These are phyloP conservation scores for Nyctibius grandis DNA, from an alignment of 2,797 vertebrate species.

Conservation along the genomic window DNA sequence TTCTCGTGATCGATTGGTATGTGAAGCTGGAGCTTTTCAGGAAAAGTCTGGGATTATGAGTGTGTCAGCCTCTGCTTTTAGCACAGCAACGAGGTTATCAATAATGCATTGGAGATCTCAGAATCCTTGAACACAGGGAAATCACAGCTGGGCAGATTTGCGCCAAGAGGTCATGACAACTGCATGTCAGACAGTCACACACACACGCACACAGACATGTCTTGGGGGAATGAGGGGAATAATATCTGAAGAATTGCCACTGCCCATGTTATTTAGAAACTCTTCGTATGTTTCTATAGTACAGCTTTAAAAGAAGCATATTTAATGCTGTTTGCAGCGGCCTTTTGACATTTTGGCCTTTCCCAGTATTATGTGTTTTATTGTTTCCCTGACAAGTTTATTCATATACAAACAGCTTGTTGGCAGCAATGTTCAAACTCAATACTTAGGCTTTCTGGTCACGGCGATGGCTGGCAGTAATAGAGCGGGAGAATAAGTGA, in stretches of 20 bases:
- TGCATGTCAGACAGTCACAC: slow-evolving; percentile 50
- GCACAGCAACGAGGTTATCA: slow-evolving; percentile 70
- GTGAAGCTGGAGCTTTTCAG: slow-evolving; percentile 60
- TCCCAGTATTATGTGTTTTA: slow-evolving; percentile 56
- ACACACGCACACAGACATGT: not conserved
- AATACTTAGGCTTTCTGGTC: slow-evolving; percentile 76
- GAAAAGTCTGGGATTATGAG: slow-evolving; percentile 62
- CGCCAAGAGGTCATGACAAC: slow-evolving; percentile 52
- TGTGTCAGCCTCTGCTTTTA: slow-evolving; percentile 67
- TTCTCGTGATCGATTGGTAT: slow-evolving; percentile 23
- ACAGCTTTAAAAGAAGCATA: slow-evolving; percentile 34
- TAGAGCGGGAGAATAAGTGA: slow-evolving; percentile 74
- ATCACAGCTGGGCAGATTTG: slow-evolving; percentile 67
- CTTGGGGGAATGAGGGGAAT: slow-evolving; percentile 21
- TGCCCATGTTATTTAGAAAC: slow-evolving; percentile 34
- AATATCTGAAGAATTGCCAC: slow-evolving; percentile 14
- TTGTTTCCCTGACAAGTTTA: slow-evolving; percentile 74
- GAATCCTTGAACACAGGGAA: slow-evolving; percentile 45
- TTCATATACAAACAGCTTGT: slow-evolving; percentile 71
- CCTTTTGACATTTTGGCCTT: slow-evolving; percentile 48
- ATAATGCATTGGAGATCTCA: slow-evolving; percentile 70
- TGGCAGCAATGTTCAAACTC: slow-evolving; percentile 61
- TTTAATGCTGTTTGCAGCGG: slow-evolving; percentile 43
- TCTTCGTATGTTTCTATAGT: slow-evolving; percentile 17
- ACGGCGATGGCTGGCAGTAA: slow-evolving; percentile 72